These are phyloP conservation scores for Sardina pilchardus DNA, from an alignment of 2,113 vertebrate genomes.

Conservation along the genomic window DNA sequence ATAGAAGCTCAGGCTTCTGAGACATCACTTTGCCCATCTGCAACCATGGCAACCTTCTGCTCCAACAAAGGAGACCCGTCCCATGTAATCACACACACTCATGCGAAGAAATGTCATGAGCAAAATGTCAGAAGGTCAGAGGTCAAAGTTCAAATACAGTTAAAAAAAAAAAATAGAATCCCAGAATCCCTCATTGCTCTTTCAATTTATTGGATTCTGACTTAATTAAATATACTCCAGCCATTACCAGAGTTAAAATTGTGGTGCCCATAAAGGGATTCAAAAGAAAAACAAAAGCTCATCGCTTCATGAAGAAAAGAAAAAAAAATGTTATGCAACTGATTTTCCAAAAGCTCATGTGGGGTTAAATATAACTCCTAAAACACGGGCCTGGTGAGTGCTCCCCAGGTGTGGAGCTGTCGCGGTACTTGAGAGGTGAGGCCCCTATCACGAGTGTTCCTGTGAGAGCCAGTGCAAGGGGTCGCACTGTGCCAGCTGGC, in stretches of 20 bases:
- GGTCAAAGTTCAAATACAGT: neutral
- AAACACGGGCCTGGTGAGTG: neutral
- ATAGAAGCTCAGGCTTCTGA: neutral
- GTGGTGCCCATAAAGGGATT: neutral
- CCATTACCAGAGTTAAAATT: neutral
- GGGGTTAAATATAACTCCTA: neutral
- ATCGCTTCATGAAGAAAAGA: neutral
- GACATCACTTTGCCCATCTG: conserved; percentile 12
- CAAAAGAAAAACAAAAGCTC: neutral
- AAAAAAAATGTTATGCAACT: neutral
- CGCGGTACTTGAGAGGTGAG: neutral
- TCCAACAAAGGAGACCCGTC: neutral
- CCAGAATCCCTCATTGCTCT: neutral
- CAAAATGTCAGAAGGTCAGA: neutral
- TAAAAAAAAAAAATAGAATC: neutral
- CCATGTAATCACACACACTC: conserved; percentile 32
- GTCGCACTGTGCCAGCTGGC: neutral
- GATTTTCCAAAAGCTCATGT: neutral
- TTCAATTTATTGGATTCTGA: no score
- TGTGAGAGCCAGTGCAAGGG: neutral
- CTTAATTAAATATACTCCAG: neutral
- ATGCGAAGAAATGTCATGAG: conserved; percentile 46
- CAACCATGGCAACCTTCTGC: conserved; percentile 37
- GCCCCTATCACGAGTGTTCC: neutral
- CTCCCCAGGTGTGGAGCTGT: neutral